A percentile compares a stretch with the other conserved stretches of the same genome.
Evolutionary conservation across 2,113 vertebrate species (phyloP).

Genomic region (Salminus brasiliensis): DNA sequence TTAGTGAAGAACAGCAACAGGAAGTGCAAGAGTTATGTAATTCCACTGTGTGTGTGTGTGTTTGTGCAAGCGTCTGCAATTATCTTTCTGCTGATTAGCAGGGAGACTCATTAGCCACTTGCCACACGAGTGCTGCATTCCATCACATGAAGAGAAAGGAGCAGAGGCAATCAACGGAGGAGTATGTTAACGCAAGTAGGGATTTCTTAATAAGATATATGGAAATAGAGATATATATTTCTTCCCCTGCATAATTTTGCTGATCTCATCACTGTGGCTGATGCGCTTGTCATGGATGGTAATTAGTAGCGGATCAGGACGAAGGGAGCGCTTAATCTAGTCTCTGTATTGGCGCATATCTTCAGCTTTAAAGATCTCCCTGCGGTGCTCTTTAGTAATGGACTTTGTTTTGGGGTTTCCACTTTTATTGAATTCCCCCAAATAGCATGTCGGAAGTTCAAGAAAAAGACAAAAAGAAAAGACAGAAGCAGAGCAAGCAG

Average conservation of each 20-base stretch:
- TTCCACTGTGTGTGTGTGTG: background rate
- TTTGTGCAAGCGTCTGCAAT: background rate
- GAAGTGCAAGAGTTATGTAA: constrained; percentile 16
- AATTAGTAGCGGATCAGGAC: constrained; percentile 17
- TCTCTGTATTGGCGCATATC: background rate
- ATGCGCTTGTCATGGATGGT: constrained; percentile 25
- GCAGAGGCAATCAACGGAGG: background rate
- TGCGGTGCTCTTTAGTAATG: background rate
- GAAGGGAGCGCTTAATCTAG: constrained; percentile 1
- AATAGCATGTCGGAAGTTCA: background rate
- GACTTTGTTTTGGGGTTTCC: background rate
- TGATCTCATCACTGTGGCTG: background rate
- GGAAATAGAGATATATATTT: too few relatives aligned
- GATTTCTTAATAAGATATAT: background rate
- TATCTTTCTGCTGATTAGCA: constrained; percentile 41
- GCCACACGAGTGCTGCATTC: background rate
- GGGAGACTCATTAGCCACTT: constrained; percentile 21
- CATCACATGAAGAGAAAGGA: background rate
- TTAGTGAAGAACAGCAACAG: background rate
- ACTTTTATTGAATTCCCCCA: background rate
- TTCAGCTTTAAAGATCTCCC: background rate
- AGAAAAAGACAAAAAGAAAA: background rate
- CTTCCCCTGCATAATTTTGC: background rate
- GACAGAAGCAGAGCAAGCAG: background rate
- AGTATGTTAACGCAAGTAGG: background rate